Evolutionary conservation across 2,797 vertebrate species (phyloP).

Genomic region (Cacajao melanocephalus): DNA sequence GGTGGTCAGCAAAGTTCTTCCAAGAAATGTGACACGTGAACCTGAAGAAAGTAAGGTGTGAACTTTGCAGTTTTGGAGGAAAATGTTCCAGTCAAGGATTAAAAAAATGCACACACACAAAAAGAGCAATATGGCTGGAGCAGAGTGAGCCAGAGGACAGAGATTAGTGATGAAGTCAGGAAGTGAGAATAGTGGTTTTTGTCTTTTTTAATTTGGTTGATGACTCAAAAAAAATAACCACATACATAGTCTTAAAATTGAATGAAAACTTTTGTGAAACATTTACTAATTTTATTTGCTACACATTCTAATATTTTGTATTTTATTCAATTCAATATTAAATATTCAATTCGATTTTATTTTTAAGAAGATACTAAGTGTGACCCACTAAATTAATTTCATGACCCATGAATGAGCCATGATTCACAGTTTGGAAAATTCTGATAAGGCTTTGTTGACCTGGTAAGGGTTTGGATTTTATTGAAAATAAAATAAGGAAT

Average conservation of each 20-base stretch:
- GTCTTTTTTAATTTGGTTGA: not conserved
- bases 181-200: not conserved
- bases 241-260: not conserved
- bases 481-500: not conserved
- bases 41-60: not conserved
- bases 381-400: not conserved
- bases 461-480: not conserved
- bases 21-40: not conserved
- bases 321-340: not conserved
- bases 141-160: not conserved
- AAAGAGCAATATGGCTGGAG: not conserved
- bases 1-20: not conserved
- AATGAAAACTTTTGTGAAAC: not conserved
- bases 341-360: not conserved
- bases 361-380: not conserved
- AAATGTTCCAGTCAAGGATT: not conserved
- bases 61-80: not conserved
- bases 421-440: not conserved
- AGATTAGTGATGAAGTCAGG: not conserved
- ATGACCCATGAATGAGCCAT: not conserved
- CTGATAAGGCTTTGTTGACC: not conserved
- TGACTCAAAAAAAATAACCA: not conserved
- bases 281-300: slow-evolving; percentile 1
- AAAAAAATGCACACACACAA: not conserved
- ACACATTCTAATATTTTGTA: not conserved